Conservation (phyloP, 2,113 vertebrate species). For the Nansenia antarctica region DNA sequence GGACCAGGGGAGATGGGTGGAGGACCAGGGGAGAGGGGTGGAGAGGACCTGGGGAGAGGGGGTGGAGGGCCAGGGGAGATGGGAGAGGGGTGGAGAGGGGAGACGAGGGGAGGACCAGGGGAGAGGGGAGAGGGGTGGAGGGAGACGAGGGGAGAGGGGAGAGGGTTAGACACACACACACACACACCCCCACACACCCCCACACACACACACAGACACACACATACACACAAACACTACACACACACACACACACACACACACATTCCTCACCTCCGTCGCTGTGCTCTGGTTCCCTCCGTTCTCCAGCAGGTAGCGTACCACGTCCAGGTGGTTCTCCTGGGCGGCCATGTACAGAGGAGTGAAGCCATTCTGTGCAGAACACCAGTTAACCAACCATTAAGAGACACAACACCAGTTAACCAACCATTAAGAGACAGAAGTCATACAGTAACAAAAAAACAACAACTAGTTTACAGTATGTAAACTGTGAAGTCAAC, state of each 20-base stretch:
- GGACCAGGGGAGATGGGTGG: too few species aligned
- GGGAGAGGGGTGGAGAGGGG: too few species aligned
- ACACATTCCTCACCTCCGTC: constrained; percentile 82
- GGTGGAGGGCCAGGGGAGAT: too few species aligned
- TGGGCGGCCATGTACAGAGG: constrained; percentile 98
- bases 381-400: neutral
- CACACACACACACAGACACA: neutral
- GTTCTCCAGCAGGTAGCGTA: constrained; percentile 93
- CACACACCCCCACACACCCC: neutral
- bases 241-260: neutral
- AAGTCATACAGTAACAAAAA: neutral
- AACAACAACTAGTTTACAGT: neutral
- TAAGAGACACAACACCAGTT: neutral
- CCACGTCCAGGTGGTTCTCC: constrained; percentile 97
- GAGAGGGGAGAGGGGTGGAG: too few species aligned
- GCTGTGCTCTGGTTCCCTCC: constrained; percentile 98
- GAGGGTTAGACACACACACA: neutral
- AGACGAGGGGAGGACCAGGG: too few species aligned
- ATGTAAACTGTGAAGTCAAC: neutral
- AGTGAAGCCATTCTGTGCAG: constrained; percentile 93
- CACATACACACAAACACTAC: too few species aligned
- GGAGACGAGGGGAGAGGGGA: too few species aligned
- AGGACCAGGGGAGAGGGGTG: too few species aligned
- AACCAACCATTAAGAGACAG: neutral
- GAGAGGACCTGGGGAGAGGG: too few species aligned